Percentiles rank a stretch among this genome's conserved stretches.
These are phyloP conservation scores for Phalanger gymnotis DNA, from an alignment of 2,797 vertebrate genomes.

Conservation along the genomic window DNA sequence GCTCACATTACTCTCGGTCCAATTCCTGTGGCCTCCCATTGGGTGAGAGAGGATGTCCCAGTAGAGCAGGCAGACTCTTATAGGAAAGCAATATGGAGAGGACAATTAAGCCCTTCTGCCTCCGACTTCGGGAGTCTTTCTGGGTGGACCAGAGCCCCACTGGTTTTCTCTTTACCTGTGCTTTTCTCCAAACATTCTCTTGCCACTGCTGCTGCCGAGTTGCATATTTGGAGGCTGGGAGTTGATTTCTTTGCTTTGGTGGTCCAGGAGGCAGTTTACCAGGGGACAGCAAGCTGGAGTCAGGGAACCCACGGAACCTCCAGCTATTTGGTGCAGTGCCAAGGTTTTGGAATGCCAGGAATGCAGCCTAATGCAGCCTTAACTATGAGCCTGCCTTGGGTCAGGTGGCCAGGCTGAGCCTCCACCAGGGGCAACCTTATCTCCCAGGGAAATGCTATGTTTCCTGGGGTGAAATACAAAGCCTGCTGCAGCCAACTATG, in stretches of 20 bases:
- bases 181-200: slow-evolving; percentile 10
- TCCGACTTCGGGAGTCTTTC: rapidly evolving
- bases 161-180: slow-evolving; percentile 80
- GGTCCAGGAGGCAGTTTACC: not conserved
- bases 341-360: slow-evolving; percentile 89
- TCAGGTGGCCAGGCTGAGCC: slow-evolving; percentile 83
- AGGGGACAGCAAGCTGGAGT: slow-evolving; percentile 72
- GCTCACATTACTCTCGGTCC: not conserved
- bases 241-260: slow-evolving; percentile 22
- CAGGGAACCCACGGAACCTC: slow-evolving; percentile 85
- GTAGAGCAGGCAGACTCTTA: not conserved
- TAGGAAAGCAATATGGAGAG: not conserved
- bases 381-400: slow-evolving; percentile 52
- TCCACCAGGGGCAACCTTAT: slow-evolving; percentile 72
- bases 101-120: not conserved
- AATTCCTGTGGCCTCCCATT: not conserved
- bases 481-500: slow-evolving; percentile 69
- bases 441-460: slow-evolving; percentile 78
- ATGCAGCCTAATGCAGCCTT: slow-evolving; percentile 88
- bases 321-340: slow-evolving; percentile 87
- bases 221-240: not conserved
- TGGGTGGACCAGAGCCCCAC: not conserved
- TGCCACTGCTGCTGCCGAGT: slow-evolving; percentile 21
- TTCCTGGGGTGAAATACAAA: slow-evolving; percentile 78
- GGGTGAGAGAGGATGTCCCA: not conserved